Percentiles rank a stretch among this genome's conserved stretches.
phyloP scores from a whole-genome alignment of 2,113 vertebrate species.

The Gasterosteus aculeatus region DNA sequence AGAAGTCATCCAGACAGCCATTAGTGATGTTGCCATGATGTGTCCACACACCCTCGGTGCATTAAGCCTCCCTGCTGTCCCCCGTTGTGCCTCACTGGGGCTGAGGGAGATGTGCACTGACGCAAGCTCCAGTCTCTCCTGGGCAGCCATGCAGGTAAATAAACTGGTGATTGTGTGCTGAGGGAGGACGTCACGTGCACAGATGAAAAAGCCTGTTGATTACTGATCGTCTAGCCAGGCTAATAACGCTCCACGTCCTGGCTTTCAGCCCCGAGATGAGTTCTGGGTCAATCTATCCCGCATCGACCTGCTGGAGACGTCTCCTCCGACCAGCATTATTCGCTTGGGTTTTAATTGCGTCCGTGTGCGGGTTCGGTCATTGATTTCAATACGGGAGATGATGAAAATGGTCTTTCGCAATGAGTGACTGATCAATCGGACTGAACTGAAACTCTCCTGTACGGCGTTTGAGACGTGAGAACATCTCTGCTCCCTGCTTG shows the following conservation, averaged over 20 bases:
- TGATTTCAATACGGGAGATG: slow-evolving; percentile 29
- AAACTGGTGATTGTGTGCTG: slow-evolving; percentile 58
- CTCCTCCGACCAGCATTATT: neutral
- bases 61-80: slow-evolving; percentile 40
- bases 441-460: slow-evolving; percentile 24
- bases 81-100: slow-evolving; percentile 35
- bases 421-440: slow-evolving; percentile 28
- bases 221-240: neutral
- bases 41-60: slow-evolving; percentile 39
- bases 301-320: slow-evolving; percentile 34
- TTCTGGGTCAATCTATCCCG: slow-evolving; percentile 45
- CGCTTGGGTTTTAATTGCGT: slow-evolving; percentile 34
- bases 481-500: slow-evolving; percentile 10
- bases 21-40: slow-evolving; percentile 50
- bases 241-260: slow-evolving; percentile 8
- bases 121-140: slow-evolving; percentile 62
- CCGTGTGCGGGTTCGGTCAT: neutral
- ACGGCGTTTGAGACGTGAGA: slow-evolving; percentile 8
- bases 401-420: slow-evolving; percentile 32
- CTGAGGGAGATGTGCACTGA: slow-evolving; percentile 66
- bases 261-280: slow-evolving; percentile 18
- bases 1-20: slow-evolving; percentile 50
- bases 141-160: slow-evolving; percentile 70
- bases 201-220: slow-evolving; percentile 46
- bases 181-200: slow-evolving; percentile 40